phyloP scores from a whole-genome alignment of 2,113 vertebrate species.

The Cervus canadensis region DNA sequence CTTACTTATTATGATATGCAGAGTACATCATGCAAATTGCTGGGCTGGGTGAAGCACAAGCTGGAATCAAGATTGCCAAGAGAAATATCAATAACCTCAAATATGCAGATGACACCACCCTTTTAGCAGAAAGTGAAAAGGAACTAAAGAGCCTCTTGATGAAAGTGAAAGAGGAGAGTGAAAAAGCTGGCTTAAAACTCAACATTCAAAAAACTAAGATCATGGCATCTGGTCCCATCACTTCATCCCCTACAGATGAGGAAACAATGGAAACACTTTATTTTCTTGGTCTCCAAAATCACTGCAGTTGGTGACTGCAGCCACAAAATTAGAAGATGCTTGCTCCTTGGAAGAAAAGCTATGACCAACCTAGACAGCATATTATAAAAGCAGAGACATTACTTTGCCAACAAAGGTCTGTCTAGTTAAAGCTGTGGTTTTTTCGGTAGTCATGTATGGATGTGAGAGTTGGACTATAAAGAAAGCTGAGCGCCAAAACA shows the following conservation, averaged over 20 bases:
- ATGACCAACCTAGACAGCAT: background rate
- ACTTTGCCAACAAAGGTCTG: background rate
- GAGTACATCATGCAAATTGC: background rate
- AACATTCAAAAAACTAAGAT: background rate
- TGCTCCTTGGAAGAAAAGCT: background rate
- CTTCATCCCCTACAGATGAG: background rate
- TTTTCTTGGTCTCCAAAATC: background rate
- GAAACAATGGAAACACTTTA: background rate
- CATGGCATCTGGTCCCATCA: background rate
- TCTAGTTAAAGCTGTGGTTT: background rate
- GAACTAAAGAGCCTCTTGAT: background rate
- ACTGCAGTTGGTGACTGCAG: background rate
- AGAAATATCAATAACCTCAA: background rate
- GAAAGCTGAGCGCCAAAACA: accelerated
- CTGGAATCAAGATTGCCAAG: background rate
- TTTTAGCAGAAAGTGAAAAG: background rate
- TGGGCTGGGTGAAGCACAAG: background rate
- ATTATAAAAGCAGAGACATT: background rate
- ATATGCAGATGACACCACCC: background rate
- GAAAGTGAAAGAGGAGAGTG: background rate
- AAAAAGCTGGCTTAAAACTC: background rate
- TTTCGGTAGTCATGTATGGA: background rate
- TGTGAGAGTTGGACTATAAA: background rate
- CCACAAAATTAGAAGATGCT: background rate
- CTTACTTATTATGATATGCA: background rate